Evolutionary conservation across 2,113 vertebrate species (phyloP), one percentile per base, ranked within the genome.

Genomic region (Corvus moneduloides): DNA sequence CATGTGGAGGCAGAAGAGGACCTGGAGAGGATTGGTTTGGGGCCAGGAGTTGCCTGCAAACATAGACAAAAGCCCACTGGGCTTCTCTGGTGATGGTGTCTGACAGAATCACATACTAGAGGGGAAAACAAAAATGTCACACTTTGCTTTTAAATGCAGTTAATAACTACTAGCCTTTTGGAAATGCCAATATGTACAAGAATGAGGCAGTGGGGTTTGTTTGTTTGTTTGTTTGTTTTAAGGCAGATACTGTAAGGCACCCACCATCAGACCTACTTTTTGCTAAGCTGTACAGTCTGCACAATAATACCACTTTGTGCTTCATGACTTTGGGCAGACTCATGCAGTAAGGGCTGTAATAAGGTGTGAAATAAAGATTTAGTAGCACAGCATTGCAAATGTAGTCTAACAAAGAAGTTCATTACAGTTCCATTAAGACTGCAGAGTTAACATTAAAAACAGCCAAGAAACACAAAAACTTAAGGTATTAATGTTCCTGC

Each of bases 321-420:
- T 90, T 93, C 76, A 74, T 84, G 76, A 49, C 32, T 94, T 84
- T 85, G 80, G 62, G 71, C 87, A 92, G 62, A 69, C 44, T 92
- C 16, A n/a, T 62, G 54, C 30, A 79, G 62, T 54, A 94, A 91
- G 59, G 43, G 30, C 71, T 94, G 77, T 95, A 96, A 96, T 89
- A 96, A 92, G 77, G 73, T 94, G 89, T 94, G 83, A 96, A 97
- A 95, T 91, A 93, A 96, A 95, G 95, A 92, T 91, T 95, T 92
- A 95, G 73, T 78, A 84, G 84, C 51, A 86, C 68, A 79, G 58
- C 46, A 89, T 58, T 86, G 56, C 55, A 95, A 95, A 95, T 80
- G 76, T 83, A 90, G 76, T 94, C 68, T 89, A 81, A 72, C 64
- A 94, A 90, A 78, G 69, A 79, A 94, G 92, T 94, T 96, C 93